Evolutionary conservation across 2,888 invertebrate species (phyloP).

Genomic region (Chromoteleia sp.): DNA sequence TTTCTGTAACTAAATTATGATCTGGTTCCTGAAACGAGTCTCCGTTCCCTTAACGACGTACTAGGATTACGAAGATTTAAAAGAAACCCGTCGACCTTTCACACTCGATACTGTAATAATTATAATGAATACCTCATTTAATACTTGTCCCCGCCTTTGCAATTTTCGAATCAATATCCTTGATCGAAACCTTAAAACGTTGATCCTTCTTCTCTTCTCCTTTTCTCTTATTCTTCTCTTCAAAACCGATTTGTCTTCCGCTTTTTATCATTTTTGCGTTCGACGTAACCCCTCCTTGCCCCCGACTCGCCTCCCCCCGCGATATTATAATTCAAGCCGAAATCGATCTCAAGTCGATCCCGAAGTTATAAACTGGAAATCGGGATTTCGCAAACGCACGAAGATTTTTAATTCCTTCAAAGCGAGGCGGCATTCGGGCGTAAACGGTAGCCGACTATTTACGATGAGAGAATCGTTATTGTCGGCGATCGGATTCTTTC

Average conservation of each 20-base stretch:
- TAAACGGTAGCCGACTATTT: conserved; percentile 71
- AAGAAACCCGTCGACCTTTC: too few species aligned
- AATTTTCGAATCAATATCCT: conserved; percentile 13
- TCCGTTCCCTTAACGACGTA: too few species aligned
- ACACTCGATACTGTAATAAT: too few species aligned
- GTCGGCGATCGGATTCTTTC: conserved; percentile 76
- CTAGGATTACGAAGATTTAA: too few species aligned
- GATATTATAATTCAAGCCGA: conserved; percentile 64
- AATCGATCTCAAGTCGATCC: conserved; percentile 41
- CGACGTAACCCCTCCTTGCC: too few species aligned
- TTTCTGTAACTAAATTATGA: too few species aligned
- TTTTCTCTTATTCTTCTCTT: conserved; percentile 12
- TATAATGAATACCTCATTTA: conserved; percentile 8
- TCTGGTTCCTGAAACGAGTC: too few species aligned
- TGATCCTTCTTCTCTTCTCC: neutral
- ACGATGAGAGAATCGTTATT: conserved; percentile 74
- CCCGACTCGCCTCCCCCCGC: conserved; percentile 25
- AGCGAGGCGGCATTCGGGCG: conserved; percentile 60
- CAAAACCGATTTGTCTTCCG: conserved; percentile 42
- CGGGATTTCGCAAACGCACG: conserved; percentile 42
- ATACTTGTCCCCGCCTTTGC: conserved; percentile 13
- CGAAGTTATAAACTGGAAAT: conserved; percentile 54
- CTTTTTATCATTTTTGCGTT: conserved; percentile 52
- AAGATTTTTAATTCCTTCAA: conserved; percentile 69
- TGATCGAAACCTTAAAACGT: conserved; percentile 12